Conservation (phyloP, 2,113 vertebrate genomes). For the Nesoenas mayeri region DNA sequence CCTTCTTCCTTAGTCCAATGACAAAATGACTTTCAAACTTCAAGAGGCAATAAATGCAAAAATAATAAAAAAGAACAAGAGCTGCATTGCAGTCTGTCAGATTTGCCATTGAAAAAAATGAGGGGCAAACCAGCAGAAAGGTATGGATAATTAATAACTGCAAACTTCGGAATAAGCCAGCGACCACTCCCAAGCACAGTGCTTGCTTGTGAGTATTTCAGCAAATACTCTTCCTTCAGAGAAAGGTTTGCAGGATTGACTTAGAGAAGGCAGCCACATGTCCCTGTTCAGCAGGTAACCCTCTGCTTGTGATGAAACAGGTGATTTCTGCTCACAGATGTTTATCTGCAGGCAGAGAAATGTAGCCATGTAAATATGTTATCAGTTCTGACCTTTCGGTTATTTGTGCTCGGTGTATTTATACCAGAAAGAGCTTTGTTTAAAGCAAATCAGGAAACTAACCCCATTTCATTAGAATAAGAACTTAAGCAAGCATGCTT, state of each 20-base stretch:
- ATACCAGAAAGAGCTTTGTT: not conserved
- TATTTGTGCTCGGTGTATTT: not conserved
- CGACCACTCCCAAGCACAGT: not conserved
- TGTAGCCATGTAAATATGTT: not conserved
- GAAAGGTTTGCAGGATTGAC: not conserved
- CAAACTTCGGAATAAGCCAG: not conserved
- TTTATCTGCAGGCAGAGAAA: not conserved
- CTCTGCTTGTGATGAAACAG: not conserved
- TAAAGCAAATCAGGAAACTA: not conserved
- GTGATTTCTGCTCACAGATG: not conserved
- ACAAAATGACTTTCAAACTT: not conserved
- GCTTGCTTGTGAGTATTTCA: not conserved
- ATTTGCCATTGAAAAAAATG: not conserved
- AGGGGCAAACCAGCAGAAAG: not conserved
- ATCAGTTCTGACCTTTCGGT: slow-evolving; percentile 8
- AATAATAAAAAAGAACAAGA: not conserved
- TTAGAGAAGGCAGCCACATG: not conserved
- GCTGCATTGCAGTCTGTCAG: not conserved
- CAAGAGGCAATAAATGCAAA: not conserved
- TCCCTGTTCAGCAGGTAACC: not conserved
- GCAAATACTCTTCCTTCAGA: not conserved
- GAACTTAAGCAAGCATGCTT: slow-evolving; percentile 46
- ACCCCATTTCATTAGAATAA: not conserved
- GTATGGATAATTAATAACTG: not conserved
- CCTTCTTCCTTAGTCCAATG: not conserved